These are phyloP conservation scores for Cecidostiba fungosa DNA, from an alignment of 2,888 invertebrate genomes.

Conservation along the genomic window DNA sequence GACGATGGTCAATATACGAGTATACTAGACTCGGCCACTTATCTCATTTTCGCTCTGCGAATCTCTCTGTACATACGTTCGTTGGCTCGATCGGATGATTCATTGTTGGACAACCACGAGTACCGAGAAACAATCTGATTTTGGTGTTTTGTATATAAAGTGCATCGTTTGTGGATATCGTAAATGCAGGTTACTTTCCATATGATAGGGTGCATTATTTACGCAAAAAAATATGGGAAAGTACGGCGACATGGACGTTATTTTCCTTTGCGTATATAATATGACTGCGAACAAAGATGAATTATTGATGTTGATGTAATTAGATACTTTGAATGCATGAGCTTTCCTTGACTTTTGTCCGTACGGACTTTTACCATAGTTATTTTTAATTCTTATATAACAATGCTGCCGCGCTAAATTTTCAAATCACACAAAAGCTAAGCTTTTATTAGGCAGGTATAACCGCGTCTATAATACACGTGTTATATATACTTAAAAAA, in stretches of 20 bases:
- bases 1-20: constrained; percentile 15
- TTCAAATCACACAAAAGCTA: neutral
- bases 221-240: too few relatives aligned
- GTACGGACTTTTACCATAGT: too few relatives aligned
- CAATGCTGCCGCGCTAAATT: too few relatives aligned
- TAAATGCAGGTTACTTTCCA: too few relatives aligned
- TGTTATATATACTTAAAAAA: neutral
- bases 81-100: neutral
- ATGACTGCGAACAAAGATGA: neutral
- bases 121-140: neutral
- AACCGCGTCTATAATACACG: too few relatives aligned
- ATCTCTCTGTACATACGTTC: too few relatives aligned
- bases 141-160: neutral
- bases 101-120: neutral
- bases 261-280: too few relatives aligned
- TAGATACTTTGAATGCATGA: neutral
- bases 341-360: neutral
- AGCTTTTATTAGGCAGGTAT: neutral
- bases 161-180: neutral
- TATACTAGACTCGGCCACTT: neutral
- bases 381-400: too few relatives aligned
- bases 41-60: constrained; percentile 15
- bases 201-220: too few relatives aligned
- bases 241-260: too few relatives aligned
- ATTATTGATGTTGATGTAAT: neutral